A percentile compares a stretch with the other conserved stretches of the same genome.
Conservation (phyloP, 2,888 invertebrate genomes). For the Torymus tubicola region DNA sequence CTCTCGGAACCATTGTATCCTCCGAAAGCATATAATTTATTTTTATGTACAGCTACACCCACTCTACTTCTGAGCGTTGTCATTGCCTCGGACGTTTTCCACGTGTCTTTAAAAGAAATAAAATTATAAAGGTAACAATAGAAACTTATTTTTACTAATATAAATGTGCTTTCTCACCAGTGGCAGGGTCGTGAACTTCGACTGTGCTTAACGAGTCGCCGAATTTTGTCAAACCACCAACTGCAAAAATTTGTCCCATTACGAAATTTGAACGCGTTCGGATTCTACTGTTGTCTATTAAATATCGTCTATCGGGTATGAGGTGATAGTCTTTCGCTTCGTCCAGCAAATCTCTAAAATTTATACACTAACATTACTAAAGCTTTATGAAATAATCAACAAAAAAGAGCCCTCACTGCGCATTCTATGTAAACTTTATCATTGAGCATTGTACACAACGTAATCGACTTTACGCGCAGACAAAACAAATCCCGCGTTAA, state of each 20-base stretch:
- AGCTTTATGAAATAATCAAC: neutral
- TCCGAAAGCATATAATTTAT: slow-evolving; percentile 87
- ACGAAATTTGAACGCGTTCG: slow-evolving; percentile 86
- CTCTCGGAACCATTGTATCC: slow-evolving; percentile 92
- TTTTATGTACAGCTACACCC: slow-evolving; percentile 89
- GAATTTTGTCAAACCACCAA: slow-evolving; percentile 90
- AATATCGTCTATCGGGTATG: slow-evolving; percentile 88
- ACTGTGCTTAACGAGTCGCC: slow-evolving; percentile 91
- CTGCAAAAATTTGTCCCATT: slow-evolving; percentile 90
- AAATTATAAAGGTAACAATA: neutral
- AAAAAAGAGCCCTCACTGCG: too few relatives aligned
- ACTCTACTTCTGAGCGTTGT: slow-evolving; percentile 89
- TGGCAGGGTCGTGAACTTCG: slow-evolving; percentile 87
- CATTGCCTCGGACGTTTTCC: slow-evolving; percentile 90
- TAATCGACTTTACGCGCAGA: too few relatives aligned
- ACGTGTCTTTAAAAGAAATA: slow-evolving; percentile 76
- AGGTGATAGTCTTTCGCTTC: slow-evolving; percentile 93
- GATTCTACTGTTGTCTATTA: slow-evolving; percentile 86
- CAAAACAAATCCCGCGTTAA: too few relatives aligned
- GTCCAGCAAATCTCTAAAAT: slow-evolving; percentile 85
- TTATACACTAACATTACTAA: slow-evolving; percentile 2
- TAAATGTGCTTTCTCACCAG: slow-evolving; percentile 65
- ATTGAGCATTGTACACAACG: too few relatives aligned
- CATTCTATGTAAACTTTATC: too few relatives aligned
- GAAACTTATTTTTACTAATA: slow-evolving; percentile 2